A percentile compares a stretch with the other conserved stretches of the same genome.
These are phyloP conservation scores for Lepidocolaptes lacrymiger DNA, from an alignment of 2,797 vertebrate genomes.

Conservation along the genomic window DNA sequence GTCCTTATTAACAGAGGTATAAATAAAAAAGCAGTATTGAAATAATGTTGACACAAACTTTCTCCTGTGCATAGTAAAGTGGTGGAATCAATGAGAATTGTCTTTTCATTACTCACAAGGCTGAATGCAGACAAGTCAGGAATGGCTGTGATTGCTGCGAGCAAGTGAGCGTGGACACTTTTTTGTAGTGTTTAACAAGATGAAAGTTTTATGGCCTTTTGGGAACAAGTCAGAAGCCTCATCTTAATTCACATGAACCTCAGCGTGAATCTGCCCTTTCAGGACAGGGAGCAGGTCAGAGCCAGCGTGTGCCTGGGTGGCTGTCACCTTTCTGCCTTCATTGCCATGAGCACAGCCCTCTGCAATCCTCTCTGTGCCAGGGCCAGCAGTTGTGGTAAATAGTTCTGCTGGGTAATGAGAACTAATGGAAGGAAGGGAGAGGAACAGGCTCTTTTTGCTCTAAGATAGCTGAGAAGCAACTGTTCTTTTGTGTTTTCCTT, in stretches of 20 bases:
- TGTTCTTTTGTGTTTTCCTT: not conserved
- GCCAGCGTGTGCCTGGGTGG: not conserved
- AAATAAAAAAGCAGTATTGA: slow-evolving; percentile 4
- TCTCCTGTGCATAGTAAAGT: not conserved
- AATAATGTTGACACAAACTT: slow-evolving; percentile 10
- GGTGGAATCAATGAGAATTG: not conserved
- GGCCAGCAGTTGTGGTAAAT: not conserved
- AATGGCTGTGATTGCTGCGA: not conserved
- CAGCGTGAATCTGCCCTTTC: not conserved
- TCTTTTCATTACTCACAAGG: not conserved
- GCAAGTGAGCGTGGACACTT: not conserved
- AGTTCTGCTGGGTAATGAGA: not conserved
- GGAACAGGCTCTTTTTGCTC: not conserved
- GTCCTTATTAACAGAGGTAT: not conserved
- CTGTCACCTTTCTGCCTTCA: not conserved
- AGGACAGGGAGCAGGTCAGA: not conserved
- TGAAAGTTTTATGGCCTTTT: not conserved
- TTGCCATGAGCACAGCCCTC: not conserved
- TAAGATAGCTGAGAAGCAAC: not conserved
- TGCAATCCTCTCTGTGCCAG: not conserved
- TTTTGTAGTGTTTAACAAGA: not conserved
- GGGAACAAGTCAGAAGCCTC: not conserved
- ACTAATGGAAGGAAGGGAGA: not conserved
- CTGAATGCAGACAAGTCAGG: not conserved
- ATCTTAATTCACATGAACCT: not conserved